Percentiles rank a stretch among this genome's conserved stretches.
These are phyloP conservation scores for Spondyliosoma cantharus DNA, from an alignment of 2,797 vertebrate species.

Conservation along the genomic window DNA sequence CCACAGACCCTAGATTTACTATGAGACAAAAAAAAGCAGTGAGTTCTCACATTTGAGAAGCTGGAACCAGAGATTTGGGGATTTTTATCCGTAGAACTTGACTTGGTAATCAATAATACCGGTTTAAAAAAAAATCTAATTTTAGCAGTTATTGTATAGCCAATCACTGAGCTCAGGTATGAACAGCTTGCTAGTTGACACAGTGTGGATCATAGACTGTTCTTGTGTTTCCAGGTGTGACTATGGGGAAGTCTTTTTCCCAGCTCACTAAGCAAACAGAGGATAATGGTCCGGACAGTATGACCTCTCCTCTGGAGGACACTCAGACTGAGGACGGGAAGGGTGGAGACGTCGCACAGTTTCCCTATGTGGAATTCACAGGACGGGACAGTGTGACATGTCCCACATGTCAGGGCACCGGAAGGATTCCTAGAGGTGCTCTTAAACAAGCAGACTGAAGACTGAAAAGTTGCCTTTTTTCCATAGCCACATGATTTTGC, in stretches of 20 bases:
- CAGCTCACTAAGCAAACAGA: slow-evolving; percentile 83
- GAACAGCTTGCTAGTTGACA: not conserved
- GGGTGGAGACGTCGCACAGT: slow-evolving; percentile 89
- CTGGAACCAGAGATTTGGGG: not conserved
- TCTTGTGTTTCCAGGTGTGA: slow-evolving; percentile 63
- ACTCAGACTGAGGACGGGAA: slow-evolving; percentile 79
- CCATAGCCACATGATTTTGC: not conserved
- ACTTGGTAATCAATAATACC: not conserved
- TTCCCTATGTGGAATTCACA: slow-evolving; percentile 95
- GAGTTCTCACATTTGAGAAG: not conserved
- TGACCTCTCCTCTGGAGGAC: slow-evolving; percentile 82
- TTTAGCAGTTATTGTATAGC: not conserved
- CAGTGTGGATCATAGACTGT: not conserved
- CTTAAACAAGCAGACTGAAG: not conserved
- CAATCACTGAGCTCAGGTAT: not conserved
- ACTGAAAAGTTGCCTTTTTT: not conserved
- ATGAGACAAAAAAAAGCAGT: no score
- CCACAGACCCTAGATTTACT: no score
- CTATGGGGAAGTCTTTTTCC: slow-evolving; percentile 93
- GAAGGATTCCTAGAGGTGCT: slow-evolving; percentile 92
- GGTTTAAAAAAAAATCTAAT: no score
- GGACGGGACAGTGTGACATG: slow-evolving; percentile 95
- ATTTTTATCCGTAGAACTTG: not conserved
- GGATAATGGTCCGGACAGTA: slow-evolving; percentile 82
- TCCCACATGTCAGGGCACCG: slow-evolving; percentile 95